Evolutionary conservation across 2,888 invertebrate species (phyloP).

Genomic region (Prenolepis imparis): DNA sequence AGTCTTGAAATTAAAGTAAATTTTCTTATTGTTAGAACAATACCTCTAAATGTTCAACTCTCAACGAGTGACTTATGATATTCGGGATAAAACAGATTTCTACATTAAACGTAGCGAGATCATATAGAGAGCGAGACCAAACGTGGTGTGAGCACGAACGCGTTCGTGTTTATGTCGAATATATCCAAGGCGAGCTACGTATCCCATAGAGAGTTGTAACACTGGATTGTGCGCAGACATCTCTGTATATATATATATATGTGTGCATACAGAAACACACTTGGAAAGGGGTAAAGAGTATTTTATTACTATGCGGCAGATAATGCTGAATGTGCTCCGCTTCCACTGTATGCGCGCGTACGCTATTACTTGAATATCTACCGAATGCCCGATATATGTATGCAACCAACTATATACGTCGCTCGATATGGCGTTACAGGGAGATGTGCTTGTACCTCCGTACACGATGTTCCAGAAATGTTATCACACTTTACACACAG

Average conservation of each 20-base stretch:
- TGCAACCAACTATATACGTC: slow-evolving; percentile 52
- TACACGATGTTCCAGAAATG: background rate
- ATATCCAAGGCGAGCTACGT: slow-evolving; percentile 54
- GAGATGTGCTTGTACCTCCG: slow-evolving; percentile 3
- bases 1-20: background rate
- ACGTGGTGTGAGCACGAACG: slow-evolving; percentile 30
- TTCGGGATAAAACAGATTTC: slow-evolving; percentile 34
- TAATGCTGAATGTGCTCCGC: slow-evolving; percentile 70
- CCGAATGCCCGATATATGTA: slow-evolving; percentile 56
- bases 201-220: slow-evolving; percentile 62
- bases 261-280: slow-evolving; percentile 21
- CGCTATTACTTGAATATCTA: slow-evolving; percentile 61
- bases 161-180: slow-evolving; percentile 65
- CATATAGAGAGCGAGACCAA: slow-evolving; percentile 15
- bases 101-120: slow-evolving; percentile 27
- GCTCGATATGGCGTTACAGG: slow-evolving; percentile 59
- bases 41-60: background rate
- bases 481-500: background rate
- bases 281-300: slow-evolving; percentile 67
- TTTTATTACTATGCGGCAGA: slow-evolving; percentile 75
- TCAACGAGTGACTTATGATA: background rate
- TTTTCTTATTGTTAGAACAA: background rate
- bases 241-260: slow-evolving; percentile 3
- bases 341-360: slow-evolving; percentile 50
- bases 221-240: slow-evolving; percentile 59